Evolutionary conservation across 2,888 invertebrate species (phyloP).

Genomic region (Chrysolina haemoptera): DNA sequence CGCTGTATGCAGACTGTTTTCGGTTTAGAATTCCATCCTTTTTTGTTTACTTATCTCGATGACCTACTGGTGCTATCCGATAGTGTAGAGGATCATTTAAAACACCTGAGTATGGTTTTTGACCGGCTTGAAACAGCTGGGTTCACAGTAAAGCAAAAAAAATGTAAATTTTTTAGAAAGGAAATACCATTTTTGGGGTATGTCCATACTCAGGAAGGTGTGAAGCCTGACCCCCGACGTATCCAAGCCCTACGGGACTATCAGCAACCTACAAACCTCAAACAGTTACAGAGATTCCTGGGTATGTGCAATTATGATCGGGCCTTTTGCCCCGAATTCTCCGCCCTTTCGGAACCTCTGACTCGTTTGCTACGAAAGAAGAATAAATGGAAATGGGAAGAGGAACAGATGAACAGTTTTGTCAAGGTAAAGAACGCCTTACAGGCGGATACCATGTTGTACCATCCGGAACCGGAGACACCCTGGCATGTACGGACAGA

Average conservation of each 20-base stretch:
- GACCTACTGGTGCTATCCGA: too few species aligned
- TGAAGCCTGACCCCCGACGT: constrained; percentile 28
- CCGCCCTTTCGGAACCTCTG: constrained; percentile 9
- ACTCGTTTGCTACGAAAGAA: constrained; percentile 20
- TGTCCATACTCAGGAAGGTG: constrained; percentile 15
- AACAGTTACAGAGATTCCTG: constrained; percentile 33
- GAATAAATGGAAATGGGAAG: constrained; percentile 28
- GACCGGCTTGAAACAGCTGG: not conserved
- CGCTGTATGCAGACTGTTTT: constrained; percentile 3
- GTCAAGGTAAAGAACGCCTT: too few species aligned
- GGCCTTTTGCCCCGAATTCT: constrained; percentile 31
- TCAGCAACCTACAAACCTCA: constrained; percentile 32
- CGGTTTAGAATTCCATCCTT: not conserved
- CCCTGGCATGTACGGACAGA: constrained; percentile 34
- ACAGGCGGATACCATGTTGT: too few species aligned
- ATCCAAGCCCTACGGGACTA: constrained; percentile 32
- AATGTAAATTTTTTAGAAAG: not conserved
- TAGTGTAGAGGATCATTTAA: not conserved
- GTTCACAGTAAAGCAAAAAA: constrained; percentile 30
- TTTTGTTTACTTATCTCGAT: not conserved
- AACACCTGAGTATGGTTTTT: not conserved
- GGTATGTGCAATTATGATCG: constrained; percentile 33
- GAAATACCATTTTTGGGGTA: not conserved
- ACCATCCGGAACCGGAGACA: constrained; percentile 22
- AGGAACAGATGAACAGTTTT: constrained; percentile 25